Evolutionary conservation across 2,113 vertebrate species (phyloP).

Genomic region (Barnardius zonarius): DNA sequence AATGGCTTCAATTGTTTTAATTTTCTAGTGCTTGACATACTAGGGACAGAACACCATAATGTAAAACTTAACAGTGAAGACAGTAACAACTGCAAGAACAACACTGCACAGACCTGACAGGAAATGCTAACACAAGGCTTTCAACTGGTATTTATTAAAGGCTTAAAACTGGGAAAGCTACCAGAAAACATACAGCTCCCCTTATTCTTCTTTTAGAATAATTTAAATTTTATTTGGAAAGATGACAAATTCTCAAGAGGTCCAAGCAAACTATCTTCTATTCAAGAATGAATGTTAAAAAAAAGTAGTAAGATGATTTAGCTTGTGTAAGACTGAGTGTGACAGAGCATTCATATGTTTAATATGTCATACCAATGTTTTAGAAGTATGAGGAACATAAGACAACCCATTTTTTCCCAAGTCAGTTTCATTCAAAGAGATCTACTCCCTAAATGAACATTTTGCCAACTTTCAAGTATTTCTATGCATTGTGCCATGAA

Average conservation of each 20-base stretch:
- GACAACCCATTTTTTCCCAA: neutral
- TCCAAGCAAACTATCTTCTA: neutral
- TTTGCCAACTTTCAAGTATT: neutral
- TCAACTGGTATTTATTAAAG: neutral
- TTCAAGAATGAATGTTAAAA: neutral
- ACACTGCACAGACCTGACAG: neutral
- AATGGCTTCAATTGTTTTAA: neutral
- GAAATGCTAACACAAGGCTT: neutral
- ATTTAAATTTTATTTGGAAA: neutral
- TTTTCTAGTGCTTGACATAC: neutral
- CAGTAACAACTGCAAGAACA: neutral
- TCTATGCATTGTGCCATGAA: neutral
- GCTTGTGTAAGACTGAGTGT: neutral
- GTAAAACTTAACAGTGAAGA: neutral
- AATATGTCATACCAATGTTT: neutral
- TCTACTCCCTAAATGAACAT: neutral
- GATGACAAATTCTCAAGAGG: neutral
- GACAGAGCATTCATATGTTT: fast-evolving
- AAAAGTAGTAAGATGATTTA: neutral
- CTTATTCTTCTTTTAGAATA: neutral
- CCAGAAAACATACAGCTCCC: neutral
- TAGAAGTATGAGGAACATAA: neutral
- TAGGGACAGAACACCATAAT: neutral
- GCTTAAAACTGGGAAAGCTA: neutral
- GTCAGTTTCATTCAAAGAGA: neutral